Evolutionary conservation across 2,888 invertebrate genomes (phyloP).

Genomic region (Embidobia sp.): DNA sequence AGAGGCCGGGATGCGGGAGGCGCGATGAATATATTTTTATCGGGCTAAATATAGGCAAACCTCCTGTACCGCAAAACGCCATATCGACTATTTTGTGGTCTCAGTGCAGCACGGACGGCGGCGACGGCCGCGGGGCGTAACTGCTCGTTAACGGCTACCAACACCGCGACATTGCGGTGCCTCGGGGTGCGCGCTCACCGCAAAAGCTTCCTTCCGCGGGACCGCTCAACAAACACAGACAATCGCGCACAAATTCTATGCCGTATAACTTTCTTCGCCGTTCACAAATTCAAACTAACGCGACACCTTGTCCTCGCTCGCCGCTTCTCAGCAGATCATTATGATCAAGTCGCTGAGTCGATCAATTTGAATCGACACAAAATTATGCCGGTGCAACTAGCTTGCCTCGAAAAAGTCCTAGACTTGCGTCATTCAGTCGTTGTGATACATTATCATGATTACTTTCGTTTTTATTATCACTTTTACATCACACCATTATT

Average conservation of each 20-base stretch:
- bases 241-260: constrained; percentile 1
- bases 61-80: constrained; percentile 76
- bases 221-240: constrained; percentile 56
- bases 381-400: no score
- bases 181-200: constrained; percentile 70
- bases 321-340: no score
- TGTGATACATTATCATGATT: no score
- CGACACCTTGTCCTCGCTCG: no score
- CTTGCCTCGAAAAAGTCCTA: no score
- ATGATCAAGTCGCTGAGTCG: no score
- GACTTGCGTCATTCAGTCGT: no score
- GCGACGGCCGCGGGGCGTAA: constrained; percentile 66
- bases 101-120: constrained; percentile 42
- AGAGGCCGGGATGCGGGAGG: constrained; percentile 81
- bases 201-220: constrained; percentile 71
- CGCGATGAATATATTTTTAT: constrained; percentile 80
- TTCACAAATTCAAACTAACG: no score
- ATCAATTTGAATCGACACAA: no score
- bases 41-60: constrained; percentile 80
- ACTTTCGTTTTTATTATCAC: no score
- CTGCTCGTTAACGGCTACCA: constrained; percentile 72
- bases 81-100: constrained; percentile 69
- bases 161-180: constrained; percentile 67
- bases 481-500: no score
- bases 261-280: background rate